Percentiles rank a stretch among this genome's conserved stretches.
Evolutionary conservation across 2,888 invertebrate species (phyloP).

Genomic region (Prenolepis imparis): DNA sequence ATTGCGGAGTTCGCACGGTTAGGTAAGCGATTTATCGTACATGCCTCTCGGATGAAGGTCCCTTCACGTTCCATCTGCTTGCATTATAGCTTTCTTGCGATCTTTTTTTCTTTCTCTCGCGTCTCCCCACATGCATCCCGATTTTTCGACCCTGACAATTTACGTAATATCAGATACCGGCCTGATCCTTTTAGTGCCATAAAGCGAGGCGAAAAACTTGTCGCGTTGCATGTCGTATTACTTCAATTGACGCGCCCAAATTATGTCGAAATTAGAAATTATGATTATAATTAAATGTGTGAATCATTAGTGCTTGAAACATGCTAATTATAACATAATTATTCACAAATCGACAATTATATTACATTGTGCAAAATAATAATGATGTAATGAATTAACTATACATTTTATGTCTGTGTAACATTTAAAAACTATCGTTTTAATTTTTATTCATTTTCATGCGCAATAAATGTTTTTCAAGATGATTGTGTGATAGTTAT

Average conservation of each 20-base stretch:
- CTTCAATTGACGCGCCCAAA: not conserved
- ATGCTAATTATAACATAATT: not conserved
- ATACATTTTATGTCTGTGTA: not conserved
- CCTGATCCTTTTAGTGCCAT: conserved; percentile 9
- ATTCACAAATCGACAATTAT: conserved; percentile 4
- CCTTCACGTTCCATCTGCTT: conserved; percentile 13
- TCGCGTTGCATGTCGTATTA: not conserved
- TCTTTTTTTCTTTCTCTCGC: conserved; percentile 21
- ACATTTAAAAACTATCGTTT: not conserved
- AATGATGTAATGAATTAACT: not conserved
- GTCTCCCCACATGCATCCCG: conserved; percentile 5
- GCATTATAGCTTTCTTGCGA: conserved; percentile 32
- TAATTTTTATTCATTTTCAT: not conserved
- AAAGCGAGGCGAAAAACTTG: not conserved
- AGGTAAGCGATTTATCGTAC: conserved; percentile 62
- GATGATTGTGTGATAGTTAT: not conserved
- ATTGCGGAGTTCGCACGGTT: conserved; percentile 59
- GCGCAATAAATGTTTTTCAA: not conserved
- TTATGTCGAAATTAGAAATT: conserved; percentile 3
- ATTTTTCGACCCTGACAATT: conserved; percentile 61
- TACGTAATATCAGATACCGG: conserved; percentile 50
- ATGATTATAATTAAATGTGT: not conserved
- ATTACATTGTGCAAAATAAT: conserved; percentile 1
- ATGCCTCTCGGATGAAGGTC: conserved; percentile 47
- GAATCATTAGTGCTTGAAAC: not conserved